A percentile compares a stretch with the other conserved stretches of the same genome.
phyloP scores from a whole-genome alignment of 1,140 invertebrate genomes.

The Euschistus heros region DNA sequence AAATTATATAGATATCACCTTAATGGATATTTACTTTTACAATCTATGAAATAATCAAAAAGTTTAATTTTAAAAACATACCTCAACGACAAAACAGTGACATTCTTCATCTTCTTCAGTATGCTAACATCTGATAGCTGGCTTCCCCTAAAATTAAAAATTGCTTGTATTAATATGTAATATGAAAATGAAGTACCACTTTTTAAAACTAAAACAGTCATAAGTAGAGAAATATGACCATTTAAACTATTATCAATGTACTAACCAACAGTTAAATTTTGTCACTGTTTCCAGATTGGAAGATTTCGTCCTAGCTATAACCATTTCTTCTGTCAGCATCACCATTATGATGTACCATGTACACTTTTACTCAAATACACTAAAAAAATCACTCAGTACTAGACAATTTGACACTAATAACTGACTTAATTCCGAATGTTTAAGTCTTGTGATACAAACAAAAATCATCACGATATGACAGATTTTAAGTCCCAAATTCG shows the following conservation, averaged over 20 bases:
- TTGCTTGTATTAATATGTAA: neutral
- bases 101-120: constrained; percentile 60
- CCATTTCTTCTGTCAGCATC: constrained; percentile 80
- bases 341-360: constrained; percentile 44
- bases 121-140: constrained; percentile 68
- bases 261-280: constrained; percentile 85
- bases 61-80: constrained; percentile 13
- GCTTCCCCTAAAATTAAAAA: constrained; percentile 54
- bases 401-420: too few relatives aligned
- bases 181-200: neutral
- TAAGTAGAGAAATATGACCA: neutral
- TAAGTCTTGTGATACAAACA: too few relatives aligned
- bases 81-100: constrained; percentile 68
- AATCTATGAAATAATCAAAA: neutral
- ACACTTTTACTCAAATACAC: too few relatives aligned
- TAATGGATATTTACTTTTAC: too few relatives aligned
- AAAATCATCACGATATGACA: too few relatives aligned
- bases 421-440: too few relatives aligned
- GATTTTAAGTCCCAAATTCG: too few relatives aligned
- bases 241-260: constrained; percentile 20
- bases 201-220: neutral
- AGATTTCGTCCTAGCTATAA: constrained; percentile 74
- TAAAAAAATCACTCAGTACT: too few relatives aligned
- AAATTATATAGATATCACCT: too few relatives aligned
- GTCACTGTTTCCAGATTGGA: constrained; percentile 71